Base-by-base conservation (phyloP, 2,888 invertebrate species). In the Pyrrhia umbra region DNA sequence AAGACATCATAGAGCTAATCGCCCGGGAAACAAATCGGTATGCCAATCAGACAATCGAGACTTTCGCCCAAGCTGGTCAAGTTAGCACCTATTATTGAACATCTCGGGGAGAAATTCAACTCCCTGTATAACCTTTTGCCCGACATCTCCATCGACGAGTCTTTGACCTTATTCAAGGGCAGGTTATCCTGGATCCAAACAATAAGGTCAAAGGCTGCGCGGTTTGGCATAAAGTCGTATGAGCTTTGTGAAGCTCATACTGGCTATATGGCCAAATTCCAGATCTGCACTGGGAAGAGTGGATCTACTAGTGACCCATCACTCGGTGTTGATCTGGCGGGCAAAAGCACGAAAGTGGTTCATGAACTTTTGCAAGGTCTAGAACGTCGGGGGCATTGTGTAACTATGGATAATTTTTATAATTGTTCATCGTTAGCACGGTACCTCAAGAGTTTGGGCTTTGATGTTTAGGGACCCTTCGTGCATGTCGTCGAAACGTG, bases 381-480 rank as follows among this genome's bases (percentile, higher is more conserved):
- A 3, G 42, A 43, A 43, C 20, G 5, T 43, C 42, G 42, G 9
- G 69, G 69, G 9, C 65, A 66, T 46, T 57, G 50, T 42, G 59
- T 71, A 1, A 56, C 56, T 16, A 42, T 42, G 40, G 40, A 42
- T 42, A 42, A 73, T 51, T 72, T 63, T 62, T 77, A 69, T 46
- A 72, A 66, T 67, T 49, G 47, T 42, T 60, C 63, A 54, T 42
- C 69, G 50, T 42, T 75, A 43, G 68, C 71, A 43, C 62, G 75
- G 18, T 60, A 71, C 56, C 70, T 76, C 16, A 73, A 79, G 64
- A 42, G 37, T 39, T 18, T 18, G 18, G 68, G 76, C 2, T 72
- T 74, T 37, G 79, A 77, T 75, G 75, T 23, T 56, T 77, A 13
- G 79, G 77, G 18, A 77, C 80, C 30, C 55, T 78, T 57, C 68